Base-by-base conservation (phyloP, 2,113 vertebrate species). In the Eleginops maclovinus region DNA sequence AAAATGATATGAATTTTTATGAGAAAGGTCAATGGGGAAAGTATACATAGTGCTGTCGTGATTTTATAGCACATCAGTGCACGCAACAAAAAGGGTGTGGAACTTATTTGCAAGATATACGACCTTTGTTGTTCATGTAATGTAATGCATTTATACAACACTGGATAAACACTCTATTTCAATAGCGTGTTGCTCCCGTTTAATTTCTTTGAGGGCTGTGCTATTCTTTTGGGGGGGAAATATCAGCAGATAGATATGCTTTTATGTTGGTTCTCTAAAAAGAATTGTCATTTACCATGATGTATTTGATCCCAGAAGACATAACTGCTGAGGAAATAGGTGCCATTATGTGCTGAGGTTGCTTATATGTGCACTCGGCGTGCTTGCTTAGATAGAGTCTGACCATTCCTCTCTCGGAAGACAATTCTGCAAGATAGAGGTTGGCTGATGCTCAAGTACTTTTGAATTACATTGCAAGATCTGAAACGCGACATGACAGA, bases 321-420 rank as follows among this genome's bases (percentile, higher is more conserved):
- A 78, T 77, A 61, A 87, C 77, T 82, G 78, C 28, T 26, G 58
- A 60, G 72, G 54, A 83, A 87, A 91, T 55, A 58, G 44, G 40
- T 80, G 46, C 69, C 65, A 71, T 89, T 84, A 82, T 75, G 55
- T 88, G 86, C 83, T 82, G 81, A 87, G 73, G 80, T 88, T 83
- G 84, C 88, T 69, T 82, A 55, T 78, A 56, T 58, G 28, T 82
- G n/a, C n/a, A n/a, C n/a, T n/a, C 28, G 65, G 21, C 55, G 67
- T 75, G 73, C 79, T 75, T 72, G 51, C 82, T 81, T 63, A 73
- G 58, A 79, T 44, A 70, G 54, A 84, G 74, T n/a, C 84, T 83
- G 74, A 87, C 88, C 85, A 22, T 56, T 81, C 26, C 72, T 75
- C 88, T 89, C 75, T 65, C 5, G 68, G 90, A 90, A 88, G 62